Conservation (phyloP, 2,113 vertebrate species). For the Gopherus evgoodei region DNA sequence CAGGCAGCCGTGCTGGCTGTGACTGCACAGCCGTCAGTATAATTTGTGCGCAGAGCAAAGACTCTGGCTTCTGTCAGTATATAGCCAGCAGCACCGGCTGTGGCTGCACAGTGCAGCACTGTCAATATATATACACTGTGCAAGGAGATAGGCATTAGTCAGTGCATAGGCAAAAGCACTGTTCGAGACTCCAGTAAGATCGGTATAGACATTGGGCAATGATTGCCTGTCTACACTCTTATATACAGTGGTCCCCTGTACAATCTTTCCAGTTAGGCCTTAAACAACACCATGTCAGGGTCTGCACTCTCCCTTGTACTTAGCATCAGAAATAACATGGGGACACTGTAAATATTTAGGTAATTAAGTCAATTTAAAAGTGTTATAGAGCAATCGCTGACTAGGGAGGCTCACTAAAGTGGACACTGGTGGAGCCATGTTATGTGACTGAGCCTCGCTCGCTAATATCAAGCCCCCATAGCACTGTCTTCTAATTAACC, state of each 20-base stretch:
- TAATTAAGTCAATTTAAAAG: background rate
- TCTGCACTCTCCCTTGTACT: background rate
- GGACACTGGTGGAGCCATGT: background rate
- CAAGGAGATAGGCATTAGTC: background rate
- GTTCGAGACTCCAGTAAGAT: rapidly evolving
- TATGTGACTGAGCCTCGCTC: background rate
- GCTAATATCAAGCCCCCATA: rapidly evolving
- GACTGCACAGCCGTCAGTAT: background rate
- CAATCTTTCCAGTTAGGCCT: background rate
- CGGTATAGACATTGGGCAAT: background rate
- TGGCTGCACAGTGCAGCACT: background rate
- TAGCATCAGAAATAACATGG: background rate
- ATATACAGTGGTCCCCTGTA: rapidly evolving
- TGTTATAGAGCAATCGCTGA: background rate
- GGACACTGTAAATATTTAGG: background rate
- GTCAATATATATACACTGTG: background rate
- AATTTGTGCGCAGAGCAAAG: background rate
- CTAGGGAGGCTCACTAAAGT: background rate
- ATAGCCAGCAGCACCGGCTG: background rate
- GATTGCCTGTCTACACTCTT: background rate
- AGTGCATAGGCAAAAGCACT: background rate
- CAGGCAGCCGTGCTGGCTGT: background rate
- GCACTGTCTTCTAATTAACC: background rate
- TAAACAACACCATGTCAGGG: rapidly evolving
- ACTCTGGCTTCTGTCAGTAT: background rate